Base-by-base conservation (phyloP, 2,888 invertebrate genomes). In the Lochmaea capreae region DNA sequence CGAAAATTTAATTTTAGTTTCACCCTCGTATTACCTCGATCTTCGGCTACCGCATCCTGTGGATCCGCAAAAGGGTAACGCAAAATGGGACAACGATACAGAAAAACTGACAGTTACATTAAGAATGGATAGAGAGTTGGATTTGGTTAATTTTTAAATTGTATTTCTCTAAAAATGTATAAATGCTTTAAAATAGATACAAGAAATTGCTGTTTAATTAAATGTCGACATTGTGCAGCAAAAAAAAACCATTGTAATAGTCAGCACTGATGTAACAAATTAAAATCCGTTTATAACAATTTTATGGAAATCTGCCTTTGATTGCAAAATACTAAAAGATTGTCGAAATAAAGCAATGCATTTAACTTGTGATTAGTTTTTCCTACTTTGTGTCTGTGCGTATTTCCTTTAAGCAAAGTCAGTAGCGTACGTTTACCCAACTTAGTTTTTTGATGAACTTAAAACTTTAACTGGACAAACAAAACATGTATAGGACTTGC, bases 1-100 rank as follows among this genome's bases (percentile, higher is more conserved):
- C 49, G 88, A 87, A 11, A 89, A 90, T 76, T 86, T 96, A 26
- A 91, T 91, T 73, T 87, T 95, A 46, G 87, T 88, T 72, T 92
- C 93, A 0, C 90, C 91, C 0, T 89, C 90, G 69, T 93, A 93
- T 84, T 89, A 90, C 74, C 88, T 97, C 33, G 92, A 92, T 76
- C 87, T 97, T 49, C 92, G 94, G 0, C 89, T 97, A 43, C 95
- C 95, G 0, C 96, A 97, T 82, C 90, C 91, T 0, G 93, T 97
- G 9, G 91, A 97, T 86, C 94, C 95, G 9, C 94, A 96, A 84
- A 88, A 88, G 43, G 95, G 95, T 3, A 92, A 92, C 76, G 97
- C 97, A 0, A 91, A 92, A 82, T 97, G 95, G 92, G 92, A 95
- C 82, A 83, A 88, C 1, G 90, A 91, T 11, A 87, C 88, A 33